Evolutionary conservation across 2,113 vertebrate species (phyloP), one percentile per base, ranked within the genome.

Genomic region (Paramormyrops kingsleyae): DNA sequence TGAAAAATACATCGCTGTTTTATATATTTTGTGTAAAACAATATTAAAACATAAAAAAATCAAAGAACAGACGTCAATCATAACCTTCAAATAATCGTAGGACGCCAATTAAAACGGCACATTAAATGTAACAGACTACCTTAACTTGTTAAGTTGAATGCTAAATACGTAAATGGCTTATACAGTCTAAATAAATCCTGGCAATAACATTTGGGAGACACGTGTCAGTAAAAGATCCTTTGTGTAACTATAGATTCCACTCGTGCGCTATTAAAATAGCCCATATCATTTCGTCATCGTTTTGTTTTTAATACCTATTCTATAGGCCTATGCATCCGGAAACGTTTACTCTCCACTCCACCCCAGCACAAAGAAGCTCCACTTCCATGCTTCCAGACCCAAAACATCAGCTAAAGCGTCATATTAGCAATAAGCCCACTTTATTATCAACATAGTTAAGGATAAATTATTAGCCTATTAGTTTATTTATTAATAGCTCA

Each of bases 231-330:
- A 35, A 47, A 56, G 24, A 50, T 84, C 50, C 17, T 53, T 53
- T 56, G 49, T 87, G 85, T 87, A 53, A 86, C 44, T 42, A 80
- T 19, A 80, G 74, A 80, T 46, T 42, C 83, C 24, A n/a, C 19
- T 84, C 47, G 27, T 87, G 17, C 24, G 5, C 83, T 52, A 91
- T 90, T 89, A 88, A 94, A 93, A 91, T 90, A 93, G 91, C 90
- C 83, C 80, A 91, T 93, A 88, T 88, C 91, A 92, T 93, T 92
- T 94, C 93, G 90, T 91, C 92, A 90, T 70, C 44, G 56, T 90
- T 92, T 91, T 93, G 92, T 93, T 93, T 93, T 89, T 92, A 91
- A 59, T 59, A 62, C 56, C 24, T 92, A n/a, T 83, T 17, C 12
- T 83, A 88, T 74, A 52, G 86, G 35, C 70, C 90, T 70, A 80